Evolutionary conservation across 2,888 invertebrate genomes (phyloP).

Genomic region (Gasteruption jaculator): DNA sequence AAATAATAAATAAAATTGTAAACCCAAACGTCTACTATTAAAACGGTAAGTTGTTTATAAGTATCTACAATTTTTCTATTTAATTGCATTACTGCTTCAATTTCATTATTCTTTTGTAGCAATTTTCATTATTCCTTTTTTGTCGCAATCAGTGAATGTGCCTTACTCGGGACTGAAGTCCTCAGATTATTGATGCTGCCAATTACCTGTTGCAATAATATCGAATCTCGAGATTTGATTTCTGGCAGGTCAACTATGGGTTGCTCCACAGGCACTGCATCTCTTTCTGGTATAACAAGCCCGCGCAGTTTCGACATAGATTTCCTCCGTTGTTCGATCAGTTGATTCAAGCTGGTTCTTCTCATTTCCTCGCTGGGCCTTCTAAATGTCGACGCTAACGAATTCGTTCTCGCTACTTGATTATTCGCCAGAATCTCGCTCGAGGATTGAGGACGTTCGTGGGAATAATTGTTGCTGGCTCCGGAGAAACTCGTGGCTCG

Average conservation of each 20-base stretch:
- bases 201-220: slow-evolving; percentile 40
- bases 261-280: slow-evolving; percentile 54
- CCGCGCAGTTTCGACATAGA: slow-evolving; percentile 82
- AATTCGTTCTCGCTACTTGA: slow-evolving; percentile 40
- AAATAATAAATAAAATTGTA: too few species aligned
- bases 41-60: too few species aligned
- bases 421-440: slow-evolving; percentile 45
- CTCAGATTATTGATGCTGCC: neutral
- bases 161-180: too few species aligned
- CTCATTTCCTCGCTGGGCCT: slow-evolving; percentile 47
- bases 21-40: too few species aligned
- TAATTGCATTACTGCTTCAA: too few species aligned
- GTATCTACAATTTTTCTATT: too few species aligned
- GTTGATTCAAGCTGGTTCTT: slow-evolving; percentile 66
- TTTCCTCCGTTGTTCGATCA: slow-evolving; percentile 77
- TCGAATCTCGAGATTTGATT: slow-evolving; percentile 71
- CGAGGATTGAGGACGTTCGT: slow-evolving; percentile 53
- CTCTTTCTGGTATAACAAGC: slow-evolving; percentile 79
- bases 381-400: slow-evolving; percentile 40
- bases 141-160: too few species aligned
- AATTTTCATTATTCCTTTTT: too few species aligned
- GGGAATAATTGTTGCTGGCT: slow-evolving; percentile 36
- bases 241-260: slow-evolving; percentile 74
- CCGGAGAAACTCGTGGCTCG: slow-evolving; percentile 52
- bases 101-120: too few species aligned